Evolutionary conservation across 2,888 invertebrate species (phyloP), one percentile per base, ranked within the genome.

Genomic region (Abrostola tripartita): DNA sequence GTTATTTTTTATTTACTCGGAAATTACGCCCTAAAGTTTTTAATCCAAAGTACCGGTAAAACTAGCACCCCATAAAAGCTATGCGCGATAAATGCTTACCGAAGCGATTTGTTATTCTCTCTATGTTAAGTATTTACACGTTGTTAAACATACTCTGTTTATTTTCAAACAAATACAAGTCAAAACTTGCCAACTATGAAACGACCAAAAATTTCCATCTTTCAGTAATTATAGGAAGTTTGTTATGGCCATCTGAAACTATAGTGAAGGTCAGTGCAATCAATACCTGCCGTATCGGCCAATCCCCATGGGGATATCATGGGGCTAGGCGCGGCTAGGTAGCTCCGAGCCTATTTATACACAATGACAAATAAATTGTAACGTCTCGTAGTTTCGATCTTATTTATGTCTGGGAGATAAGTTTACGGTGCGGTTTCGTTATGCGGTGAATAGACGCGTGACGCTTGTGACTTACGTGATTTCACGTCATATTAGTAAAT

Each of bases 351-450:
- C 41, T 74, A 55, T 62, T 58, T 51, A 54, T 65, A 75, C 60
- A 64, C 60, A 64, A 60, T 49, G 59, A 65, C 59, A 51, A 60
- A 75, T 75, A 57, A 65, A 67, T 53, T 41, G 53, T 9, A 52
- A 35, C 42, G 66, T 60, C 65, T 65, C 42, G 41, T 5, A 6
- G 42, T 38, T 37, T 38, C 52, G 41, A 12, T 36, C 52, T 42
- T 71, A 71, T 71, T 71, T 65, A 71, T 57, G 76, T 71, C 71
- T 75, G 66, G 38, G 5, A 12, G 36, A 35, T 60, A 36, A 14
- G 10, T 8, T 10, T 10, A 37, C 10, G 37, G 12, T 59, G 56
- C 41, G 6, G 36, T 37, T 5, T 38, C 24, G 40, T 35, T 40
- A n/a, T 42, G 56, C 58, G 50, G 44, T 42, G 14, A 37, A 6